Base-by-base conservation (phyloP, 2,797 vertebrate genomes). In the Uromys caudimaculatus region DNA sequence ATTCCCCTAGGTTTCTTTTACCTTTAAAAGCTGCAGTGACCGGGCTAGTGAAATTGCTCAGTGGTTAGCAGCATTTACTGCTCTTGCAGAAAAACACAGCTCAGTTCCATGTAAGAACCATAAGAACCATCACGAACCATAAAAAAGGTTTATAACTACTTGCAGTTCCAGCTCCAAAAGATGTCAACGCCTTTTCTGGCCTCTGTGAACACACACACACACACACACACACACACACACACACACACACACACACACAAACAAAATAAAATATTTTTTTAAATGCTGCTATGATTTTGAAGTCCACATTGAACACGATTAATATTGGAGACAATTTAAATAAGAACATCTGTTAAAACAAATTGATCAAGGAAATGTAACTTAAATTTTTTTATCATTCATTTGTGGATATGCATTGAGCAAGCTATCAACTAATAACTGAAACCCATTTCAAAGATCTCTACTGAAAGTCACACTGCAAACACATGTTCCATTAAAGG, bases 371-470 rank as follows among this genome's bases (percentile, higher is more conserved):
- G 35, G 64, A 82, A 35, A 89, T 84, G 64, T 86, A 86, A 89
- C 58, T 92, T 81, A 83, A 67, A 73, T 87, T 71, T 21, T 13
- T 29, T 84, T 78, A 58, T 77, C 27, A 69, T 62, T 92, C 21
- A 62, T 87, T 96, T 98, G 44, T 89, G 76, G 47, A 91, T 88
- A 69, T 97, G 73, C 78, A 97, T 94, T 93, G 96, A 98, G 94
- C 87, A 98, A 97, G 91, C 89, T 95, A 78, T 81, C 90, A 94
- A 98, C 94, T 89, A 95, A 97, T 96, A 97, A 96, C 97, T 98
- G 93, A 98, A 98, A 95, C 69, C 93, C 98, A 60, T 98, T 98
- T 97, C 97, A 98, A 97, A 98, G 95, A 93, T 97, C 97, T 96
- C 84, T 67, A 96, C 78, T 97, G 96, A 97, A 97, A 98, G 78